A percentile compares a stretch with the other conserved stretches of the same genome.
Evolutionary conservation across 2,888 invertebrate species (phyloP).

Genomic region (Plutella xylostella): DNA sequence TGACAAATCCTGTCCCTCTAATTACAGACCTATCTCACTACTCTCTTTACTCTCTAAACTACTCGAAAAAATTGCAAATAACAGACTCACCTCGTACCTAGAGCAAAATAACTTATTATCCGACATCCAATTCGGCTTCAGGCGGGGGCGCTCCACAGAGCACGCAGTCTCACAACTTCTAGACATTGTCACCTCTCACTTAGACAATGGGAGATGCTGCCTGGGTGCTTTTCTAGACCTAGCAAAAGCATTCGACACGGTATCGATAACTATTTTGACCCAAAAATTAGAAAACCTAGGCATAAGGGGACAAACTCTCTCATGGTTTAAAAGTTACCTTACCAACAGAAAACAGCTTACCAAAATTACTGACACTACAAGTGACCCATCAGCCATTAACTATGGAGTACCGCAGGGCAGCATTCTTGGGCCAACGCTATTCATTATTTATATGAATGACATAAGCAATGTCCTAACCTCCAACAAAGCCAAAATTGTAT

Average conservation of each 20-base stretch:
- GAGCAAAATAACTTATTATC: slow-evolving; percentile 5
- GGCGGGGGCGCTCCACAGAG: slow-evolving; percentile 6
- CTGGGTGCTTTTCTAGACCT: slow-evolving; percentile 13
- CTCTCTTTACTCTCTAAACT: slow-evolving; percentile 5
- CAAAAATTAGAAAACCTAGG: neutral
- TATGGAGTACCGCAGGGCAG: slow-evolving; percentile 2
- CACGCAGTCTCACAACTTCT: slow-evolving; percentile 2
- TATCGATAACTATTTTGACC: neutral
- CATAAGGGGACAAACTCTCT: neutral
- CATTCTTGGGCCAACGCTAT: slow-evolving; percentile 3
- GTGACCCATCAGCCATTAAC: neutral
- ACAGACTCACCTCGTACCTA: slow-evolving; percentile 1
- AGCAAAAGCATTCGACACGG: slow-evolving; percentile 6
- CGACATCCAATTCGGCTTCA: slow-evolving; percentile 7
- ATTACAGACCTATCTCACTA: slow-evolving; percentile 10
- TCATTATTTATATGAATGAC: neutral
- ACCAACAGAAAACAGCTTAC: neutral
- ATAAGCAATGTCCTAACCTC: neutral
- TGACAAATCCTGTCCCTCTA: neutral
- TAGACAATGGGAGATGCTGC: slow-evolving; percentile 4
- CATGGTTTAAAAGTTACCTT: neutral
- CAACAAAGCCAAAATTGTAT: neutral
- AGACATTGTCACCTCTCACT: neutral
- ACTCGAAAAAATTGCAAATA: slow-evolving; percentile 9
- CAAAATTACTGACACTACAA: neutral